Conservation (phyloP, 2,797 vertebrate genomes). For the Artibeus lituratus region DNA sequence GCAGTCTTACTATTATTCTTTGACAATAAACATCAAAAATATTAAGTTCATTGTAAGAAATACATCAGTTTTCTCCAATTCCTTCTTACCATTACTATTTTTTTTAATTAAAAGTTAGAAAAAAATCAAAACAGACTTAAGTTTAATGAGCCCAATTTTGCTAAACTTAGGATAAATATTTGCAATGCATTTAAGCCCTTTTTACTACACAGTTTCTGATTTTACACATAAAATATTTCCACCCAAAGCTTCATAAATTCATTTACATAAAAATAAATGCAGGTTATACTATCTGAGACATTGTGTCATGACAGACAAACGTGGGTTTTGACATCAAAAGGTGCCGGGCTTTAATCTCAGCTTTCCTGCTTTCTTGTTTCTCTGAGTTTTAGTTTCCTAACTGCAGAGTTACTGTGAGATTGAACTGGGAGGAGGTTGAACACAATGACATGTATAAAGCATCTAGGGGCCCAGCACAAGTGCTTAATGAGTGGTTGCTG, state of each 20-base stretch:
- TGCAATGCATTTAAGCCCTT: neutral
- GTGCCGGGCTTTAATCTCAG: neutral
- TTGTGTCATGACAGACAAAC: neutral
- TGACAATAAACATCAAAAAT: conserved; percentile 11
- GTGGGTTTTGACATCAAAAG: neutral
- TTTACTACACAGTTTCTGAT: neutral
- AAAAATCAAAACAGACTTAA: conserved; percentile 17
- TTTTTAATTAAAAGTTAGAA: conserved; percentile 21
- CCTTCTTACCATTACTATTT: neutral
- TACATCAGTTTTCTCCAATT: neutral
- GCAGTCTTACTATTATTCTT: neutral
- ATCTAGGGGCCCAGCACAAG: neutral
- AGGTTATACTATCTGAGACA: neutral
- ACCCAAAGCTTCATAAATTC: neutral
- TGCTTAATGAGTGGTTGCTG: neutral
- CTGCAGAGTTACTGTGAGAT: neutral
- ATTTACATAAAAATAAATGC: neutral
- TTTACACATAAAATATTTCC: neutral
- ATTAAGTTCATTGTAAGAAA: neutral
- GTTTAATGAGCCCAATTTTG: neutral
- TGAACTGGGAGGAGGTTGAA: neutral
- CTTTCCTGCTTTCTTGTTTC: neutral
- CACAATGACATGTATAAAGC: neutral
- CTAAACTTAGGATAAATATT: conserved; percentile 32
- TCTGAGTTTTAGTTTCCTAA: neutral